Evolutionary conservation across 2,113 vertebrate genomes (phyloP), one percentile per base, ranked within the genome.

Genomic region (Planiliza haematocheilus): DNA sequence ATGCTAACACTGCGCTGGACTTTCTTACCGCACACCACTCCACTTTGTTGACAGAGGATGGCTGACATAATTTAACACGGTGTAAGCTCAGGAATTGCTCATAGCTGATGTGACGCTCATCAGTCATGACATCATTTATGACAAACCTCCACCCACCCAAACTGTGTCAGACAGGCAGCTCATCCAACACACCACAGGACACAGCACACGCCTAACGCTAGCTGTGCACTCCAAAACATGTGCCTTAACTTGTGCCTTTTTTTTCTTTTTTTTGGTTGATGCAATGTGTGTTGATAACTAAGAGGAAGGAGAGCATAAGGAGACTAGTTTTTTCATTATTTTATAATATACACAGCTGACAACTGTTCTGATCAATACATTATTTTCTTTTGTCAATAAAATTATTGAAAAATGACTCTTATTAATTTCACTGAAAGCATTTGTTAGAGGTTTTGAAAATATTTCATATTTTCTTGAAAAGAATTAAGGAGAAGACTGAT

Each of bases 71-170:
- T 13, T n/a, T 41, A 41, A 61, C 21, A 42, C 1, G 12, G 18
- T 17, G 8, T 8, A 39, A 10, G 48, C 8, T 53, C 56, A 57
- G 21, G 7, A 13, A 21, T 17, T 24, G 30, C 20, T 69, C 62
- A 59, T 6, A 38, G 46, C 1, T 10, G 12, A 38, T 55, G 56
- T 42, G 21, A 43, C 4, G 7, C 48, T 13, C 34, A 49, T 21
- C 53, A 66, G 51, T 43, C 21, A 76, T 43, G 36, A 66, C 13
- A 49, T 48, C 34, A 55, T 18, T 43, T 4, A 7, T 50, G 50
- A 71, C 24, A 10, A 41, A 10, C 9, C 1, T 18, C 38, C 58
- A 14, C 8, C 11, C 7, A 1, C 10, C 16, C 3, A 34, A 16
- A 69, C 43, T 56, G n/a, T 55, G 16, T 69, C 49, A 55, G 21